These are phyloP conservation scores for Battus philenor DNA, from an alignment of 1,140 invertebrate species.

Conservation along the genomic window DNA sequence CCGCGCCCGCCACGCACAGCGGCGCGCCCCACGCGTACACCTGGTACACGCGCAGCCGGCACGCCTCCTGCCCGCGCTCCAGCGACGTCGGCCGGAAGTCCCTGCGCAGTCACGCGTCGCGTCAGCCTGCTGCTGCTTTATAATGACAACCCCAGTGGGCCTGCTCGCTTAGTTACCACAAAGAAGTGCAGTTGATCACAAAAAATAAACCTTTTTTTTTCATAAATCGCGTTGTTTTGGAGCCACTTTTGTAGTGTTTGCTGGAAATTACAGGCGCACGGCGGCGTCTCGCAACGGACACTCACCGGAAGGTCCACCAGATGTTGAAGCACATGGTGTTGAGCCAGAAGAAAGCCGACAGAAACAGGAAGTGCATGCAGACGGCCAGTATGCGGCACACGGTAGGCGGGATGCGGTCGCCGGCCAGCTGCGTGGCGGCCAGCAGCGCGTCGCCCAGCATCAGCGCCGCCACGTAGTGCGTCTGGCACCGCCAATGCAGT, in stretches of 20 bases:
- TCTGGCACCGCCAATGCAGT: conserved; percentile 90
- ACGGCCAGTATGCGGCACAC: conserved; percentile 83
- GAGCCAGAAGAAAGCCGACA: conserved; percentile 97
- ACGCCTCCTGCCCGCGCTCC: conserved; percentile 87
- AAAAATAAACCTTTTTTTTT: too few species aligned
- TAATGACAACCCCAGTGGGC: too few species aligned
- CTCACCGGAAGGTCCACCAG: conserved; percentile 93
- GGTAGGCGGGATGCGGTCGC: conserved; percentile 74
- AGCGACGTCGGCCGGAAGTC: conserved; percentile 88
- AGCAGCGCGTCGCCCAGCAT: conserved; percentile 86
- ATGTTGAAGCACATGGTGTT: conserved; percentile 97
- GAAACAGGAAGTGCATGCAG: conserved; percentile 93
- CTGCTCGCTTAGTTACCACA: too few species aligned
- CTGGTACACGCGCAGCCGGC: conserved; percentile 84
- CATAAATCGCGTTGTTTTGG: too few species aligned
- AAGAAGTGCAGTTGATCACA: too few species aligned
- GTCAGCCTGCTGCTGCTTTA: neutral
- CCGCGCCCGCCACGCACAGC: conserved; percentile 82
- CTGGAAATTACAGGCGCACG: too few species aligned
- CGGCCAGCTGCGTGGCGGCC: conserved; percentile 83
- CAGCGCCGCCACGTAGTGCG: conserved; percentile 87
- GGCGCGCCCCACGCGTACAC: conserved; percentile 89
- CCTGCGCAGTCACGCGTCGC: neutral
- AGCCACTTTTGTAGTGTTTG: too few species aligned
- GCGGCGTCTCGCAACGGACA: too few species aligned